phyloP scores from a whole-genome alignment of 2,888 invertebrate genomes.

The Didymodactylos carnosus region DNA sequence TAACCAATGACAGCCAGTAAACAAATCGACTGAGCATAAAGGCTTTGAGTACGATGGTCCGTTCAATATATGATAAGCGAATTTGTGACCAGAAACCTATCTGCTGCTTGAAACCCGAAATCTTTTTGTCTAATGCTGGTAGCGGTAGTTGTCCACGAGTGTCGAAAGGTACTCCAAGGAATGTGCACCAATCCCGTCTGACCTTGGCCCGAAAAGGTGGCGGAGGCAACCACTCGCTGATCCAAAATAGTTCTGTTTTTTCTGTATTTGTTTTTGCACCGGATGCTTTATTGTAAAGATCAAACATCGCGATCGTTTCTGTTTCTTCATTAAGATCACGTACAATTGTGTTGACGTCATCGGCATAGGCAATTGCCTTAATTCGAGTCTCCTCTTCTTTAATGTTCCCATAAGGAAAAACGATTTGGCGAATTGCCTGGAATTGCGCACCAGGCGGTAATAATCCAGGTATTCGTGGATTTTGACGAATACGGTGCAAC shows the following conservation, averaged over 20 bases:
- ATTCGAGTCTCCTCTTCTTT: neutral
- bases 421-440: neutral
- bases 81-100: neutral
- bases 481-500: neutral
- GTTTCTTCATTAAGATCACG: neutral
- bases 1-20: neutral
- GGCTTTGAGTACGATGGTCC: neutral
- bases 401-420: neutral
- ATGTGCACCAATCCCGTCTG: too few species aligned
- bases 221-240: too few species aligned
- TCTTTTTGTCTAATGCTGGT: too few species aligned
- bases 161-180: too few species aligned
- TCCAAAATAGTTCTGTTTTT: too few species aligned
- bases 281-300: neutral
- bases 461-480: slow-evolving; percentile 7
- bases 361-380: neutral
- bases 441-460: neutral
- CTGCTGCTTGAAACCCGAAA: neutral
- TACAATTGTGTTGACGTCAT: neutral
- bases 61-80: neutral
- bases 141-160: too few species aligned
- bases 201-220: too few species aligned
- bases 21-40: neutral
- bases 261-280: neutral
- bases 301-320: neutral